Conservation (phyloP, 2,113 vertebrate genomes). For the Bambusicola thoracicus region DNA sequence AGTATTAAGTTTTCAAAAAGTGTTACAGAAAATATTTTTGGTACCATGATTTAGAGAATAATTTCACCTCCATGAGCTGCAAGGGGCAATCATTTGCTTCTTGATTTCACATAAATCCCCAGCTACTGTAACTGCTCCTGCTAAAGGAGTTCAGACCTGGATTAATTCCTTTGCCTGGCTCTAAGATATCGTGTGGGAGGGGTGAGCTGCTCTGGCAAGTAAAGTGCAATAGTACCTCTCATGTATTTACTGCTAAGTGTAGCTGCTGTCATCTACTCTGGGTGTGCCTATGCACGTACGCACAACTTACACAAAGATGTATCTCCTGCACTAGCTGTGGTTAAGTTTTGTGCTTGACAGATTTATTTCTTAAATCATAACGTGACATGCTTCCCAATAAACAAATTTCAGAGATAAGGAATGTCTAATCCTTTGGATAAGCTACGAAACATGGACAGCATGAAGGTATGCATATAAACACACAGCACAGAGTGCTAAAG, state of each 20-base stretch:
- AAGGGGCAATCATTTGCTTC: constrained; percentile 65
- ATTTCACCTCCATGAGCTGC: neutral
- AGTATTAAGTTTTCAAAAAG: neutral
- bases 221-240: neutral
- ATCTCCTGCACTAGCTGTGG: neutral
- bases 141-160: neutral
- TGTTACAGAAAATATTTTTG: neutral
- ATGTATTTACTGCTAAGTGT: neutral
- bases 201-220: neutral
- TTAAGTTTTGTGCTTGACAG: neutral
- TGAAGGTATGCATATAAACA: rapidly evolving
- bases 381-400: neutral
- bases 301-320: rapidly evolving
- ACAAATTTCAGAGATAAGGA: neutral
- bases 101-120: neutral
- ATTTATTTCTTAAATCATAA: neutral
- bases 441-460: neutral
- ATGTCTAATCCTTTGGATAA: neutral
- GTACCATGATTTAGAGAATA: neutral
- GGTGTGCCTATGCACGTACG: rapidly evolving
- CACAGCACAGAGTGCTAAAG: neutral
- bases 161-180: neutral
- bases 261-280: neutral
- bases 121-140: neutral
- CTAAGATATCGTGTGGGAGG: neutral